phyloP scores from a whole-genome alignment of 37 sponge, comb jelly and placozoan species.

The Spongia lamella region DNA sequence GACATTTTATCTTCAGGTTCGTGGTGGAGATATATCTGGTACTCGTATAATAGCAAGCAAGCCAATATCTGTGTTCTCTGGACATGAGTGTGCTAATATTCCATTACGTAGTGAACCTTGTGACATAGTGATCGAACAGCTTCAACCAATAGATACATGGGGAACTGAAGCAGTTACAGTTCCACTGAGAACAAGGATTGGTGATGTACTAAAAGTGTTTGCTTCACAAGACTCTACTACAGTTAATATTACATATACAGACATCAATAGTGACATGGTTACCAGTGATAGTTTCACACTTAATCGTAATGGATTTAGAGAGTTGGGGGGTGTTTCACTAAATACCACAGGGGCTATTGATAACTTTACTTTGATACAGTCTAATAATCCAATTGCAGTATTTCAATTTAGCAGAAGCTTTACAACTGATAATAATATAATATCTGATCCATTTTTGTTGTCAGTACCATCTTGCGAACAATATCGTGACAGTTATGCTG shows the following conservation, averaged over 20 bases:
- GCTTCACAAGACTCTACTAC: conserved; percentile 29
- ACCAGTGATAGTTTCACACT: conserved; percentile 1
- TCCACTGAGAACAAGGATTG: conserved; percentile 24
- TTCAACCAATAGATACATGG: conserved; percentile 65
- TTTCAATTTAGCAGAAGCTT: conserved; percentile 29
- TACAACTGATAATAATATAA: conserved; percentile 35
- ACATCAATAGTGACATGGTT: not conserved
- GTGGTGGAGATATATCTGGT: conserved; percentile 21
- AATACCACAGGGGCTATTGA: too few relatives aligned
- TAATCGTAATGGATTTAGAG: conserved; percentile 15
- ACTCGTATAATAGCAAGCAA: conserved; percentile 15
- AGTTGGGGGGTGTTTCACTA: too few relatives aligned
- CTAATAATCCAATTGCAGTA: conserved; percentile 40
- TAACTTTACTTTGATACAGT: conserved; percentile 24
- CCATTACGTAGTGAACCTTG: conserved; percentile 38
- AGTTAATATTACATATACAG: conserved; percentile 25
- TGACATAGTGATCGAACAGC: conserved; percentile 60
- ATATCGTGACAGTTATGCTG: conserved; percentile 48
- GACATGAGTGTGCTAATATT: conserved; percentile 47
- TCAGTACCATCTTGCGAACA: conserved; percentile 71
- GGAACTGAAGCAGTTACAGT: conserved; percentile 40
- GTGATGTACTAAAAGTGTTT: conserved; percentile 33
- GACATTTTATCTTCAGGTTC: conserved; percentile 3
- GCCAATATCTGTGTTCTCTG: conserved; percentile 32
- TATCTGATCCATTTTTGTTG: conserved; percentile 60